Evolutionary conservation across 2,888 invertebrate genomes (phyloP).

Genomic region (Trissolcus japonicus): DNA sequence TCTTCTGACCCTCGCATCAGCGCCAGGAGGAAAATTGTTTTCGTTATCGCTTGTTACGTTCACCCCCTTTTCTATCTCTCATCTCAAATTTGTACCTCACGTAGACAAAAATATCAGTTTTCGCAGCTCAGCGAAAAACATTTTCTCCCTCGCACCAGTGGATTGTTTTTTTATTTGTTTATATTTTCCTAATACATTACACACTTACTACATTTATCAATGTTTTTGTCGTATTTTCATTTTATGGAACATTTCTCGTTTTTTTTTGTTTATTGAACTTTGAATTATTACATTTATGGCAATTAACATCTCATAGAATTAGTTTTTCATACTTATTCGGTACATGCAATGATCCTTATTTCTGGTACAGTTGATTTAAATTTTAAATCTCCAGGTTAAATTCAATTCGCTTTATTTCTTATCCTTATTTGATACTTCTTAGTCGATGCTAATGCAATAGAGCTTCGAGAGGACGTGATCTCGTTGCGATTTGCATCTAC

Average conservation of each 20-base stretch:
- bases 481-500: constrained; percentile 31
- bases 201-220: constrained; percentile 50
- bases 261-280: constrained; percentile 13
- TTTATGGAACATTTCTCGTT: constrained; percentile 40
- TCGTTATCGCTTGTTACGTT: constrained; percentile 8
- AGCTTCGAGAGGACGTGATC: constrained; percentile 25
- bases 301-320: constrained; percentile 26
- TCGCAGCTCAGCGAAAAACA: constrained; percentile 16
- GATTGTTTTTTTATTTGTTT: constrained; percentile 19
- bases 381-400: not conserved
- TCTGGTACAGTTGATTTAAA: constrained; percentile 30
- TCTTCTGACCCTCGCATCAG: constrained; percentile 7
- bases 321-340: constrained; percentile 21
- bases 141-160: constrained; percentile 30
- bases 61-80: constrained; percentile 1
- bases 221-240: constrained; percentile 10
- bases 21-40: constrained; percentile 39
- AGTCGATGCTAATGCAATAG: constrained; percentile 32
- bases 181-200: constrained; percentile 47
- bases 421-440: constrained; percentile 20
- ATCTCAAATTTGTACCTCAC: not conserved
- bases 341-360: constrained; percentile 17
- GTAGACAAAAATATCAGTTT: constrained; percentile 35
- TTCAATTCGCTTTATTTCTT: constrained; percentile 12
- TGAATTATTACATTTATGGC: constrained; percentile 52